These are phyloP conservation scores for Gymnothorax reevesii DNA, from an alignment of 2,797 vertebrate species.

Conservation along the genomic window DNA sequence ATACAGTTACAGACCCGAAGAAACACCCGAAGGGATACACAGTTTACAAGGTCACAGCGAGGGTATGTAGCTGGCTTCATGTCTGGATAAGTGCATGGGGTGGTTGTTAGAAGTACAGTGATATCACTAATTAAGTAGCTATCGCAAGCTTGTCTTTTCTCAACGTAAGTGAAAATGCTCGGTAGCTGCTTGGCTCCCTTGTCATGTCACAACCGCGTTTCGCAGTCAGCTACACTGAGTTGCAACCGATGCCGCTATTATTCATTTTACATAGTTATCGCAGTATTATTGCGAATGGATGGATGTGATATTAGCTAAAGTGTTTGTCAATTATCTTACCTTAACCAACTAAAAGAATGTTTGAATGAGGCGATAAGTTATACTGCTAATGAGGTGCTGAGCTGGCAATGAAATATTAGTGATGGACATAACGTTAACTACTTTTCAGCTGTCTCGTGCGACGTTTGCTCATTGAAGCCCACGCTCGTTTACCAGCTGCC, in stretches of 20 bases:
- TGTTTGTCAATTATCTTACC: too few species aligned
- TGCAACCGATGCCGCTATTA: not conserved
- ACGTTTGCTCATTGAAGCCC: too few species aligned
- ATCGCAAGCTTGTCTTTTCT: not conserved
- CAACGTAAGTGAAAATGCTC: not conserved
- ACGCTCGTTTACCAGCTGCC: too few species aligned
- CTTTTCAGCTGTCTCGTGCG: too few species aligned
- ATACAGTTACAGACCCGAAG: conserved; percentile 92
- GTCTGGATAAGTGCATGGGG: conserved; percentile 14
- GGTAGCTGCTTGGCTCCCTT: not conserved
- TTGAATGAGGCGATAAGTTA: too few species aligned
- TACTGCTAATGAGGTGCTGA: too few species aligned
- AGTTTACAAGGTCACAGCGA: conserved; percentile 96
- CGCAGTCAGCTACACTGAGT: not conserved
- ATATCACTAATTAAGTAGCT: not conserved
- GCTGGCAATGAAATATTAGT: too few species aligned
- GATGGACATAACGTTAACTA: too few species aligned
- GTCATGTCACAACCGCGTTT: conserved; percentile 23
- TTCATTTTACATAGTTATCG: not conserved
- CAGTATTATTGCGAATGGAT: not conserved
- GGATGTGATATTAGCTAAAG: not conserved
- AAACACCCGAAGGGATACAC: conserved; percentile 90
- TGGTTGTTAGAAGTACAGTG: conserved; percentile 17
- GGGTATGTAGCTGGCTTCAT: conserved; percentile 75
- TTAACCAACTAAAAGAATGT: too few species aligned